phyloP scores from a whole-genome alignment of 1,140 invertebrate genomes.

The Drosophila baimaii region DNA sequence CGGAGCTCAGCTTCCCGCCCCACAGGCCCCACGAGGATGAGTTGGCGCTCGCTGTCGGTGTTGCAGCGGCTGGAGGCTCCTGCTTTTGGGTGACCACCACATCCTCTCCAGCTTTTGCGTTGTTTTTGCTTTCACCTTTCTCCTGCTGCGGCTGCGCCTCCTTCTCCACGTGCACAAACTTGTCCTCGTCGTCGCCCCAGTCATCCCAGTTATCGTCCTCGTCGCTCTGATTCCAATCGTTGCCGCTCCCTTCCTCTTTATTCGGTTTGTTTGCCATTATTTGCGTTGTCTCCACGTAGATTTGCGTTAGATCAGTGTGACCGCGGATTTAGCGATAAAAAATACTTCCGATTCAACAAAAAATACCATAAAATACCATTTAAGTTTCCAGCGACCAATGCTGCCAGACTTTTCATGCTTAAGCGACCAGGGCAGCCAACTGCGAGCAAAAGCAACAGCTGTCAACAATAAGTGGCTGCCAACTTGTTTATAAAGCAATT shows the following conservation, averaged over 20 bases:
- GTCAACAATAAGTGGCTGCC: neutral
- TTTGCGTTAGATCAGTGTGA: too few relatives aligned
- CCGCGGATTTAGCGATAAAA: too few relatives aligned
- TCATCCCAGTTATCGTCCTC: slow-evolving; percentile 86
- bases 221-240: slow-evolving; percentile 86
- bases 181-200: slow-evolving; percentile 85
- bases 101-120: slow-evolving; percentile 21
- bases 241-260: slow-evolving; percentile 36
- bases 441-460: neutral
- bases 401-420: too few relatives aligned
- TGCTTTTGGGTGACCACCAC: slow-evolving; percentile 31
- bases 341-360: too few relatives aligned
- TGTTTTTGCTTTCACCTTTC: slow-evolving; percentile 28
- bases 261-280: slow-evolving; percentile 65
- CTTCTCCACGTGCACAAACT: slow-evolving; percentile 64
- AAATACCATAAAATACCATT: too few relatives aligned
- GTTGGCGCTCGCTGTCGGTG: slow-evolving; percentile 2
- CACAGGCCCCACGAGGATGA: slow-evolving; percentile 84
- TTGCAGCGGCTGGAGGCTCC: neutral
- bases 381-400: too few relatives aligned
- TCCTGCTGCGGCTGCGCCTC: slow-evolving; percentile 11
- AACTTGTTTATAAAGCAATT: neutral
- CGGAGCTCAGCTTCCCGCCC: slow-evolving; percentile 89
- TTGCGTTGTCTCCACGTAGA: slow-evolving; percentile 60
- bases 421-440: slow-evolving; percentile 1